Evolutionary conservation across 2,113 vertebrate species (phyloP), one percentile per base, ranked within the genome.

Genomic region (Craseonycteris thonglongyai): DNA sequence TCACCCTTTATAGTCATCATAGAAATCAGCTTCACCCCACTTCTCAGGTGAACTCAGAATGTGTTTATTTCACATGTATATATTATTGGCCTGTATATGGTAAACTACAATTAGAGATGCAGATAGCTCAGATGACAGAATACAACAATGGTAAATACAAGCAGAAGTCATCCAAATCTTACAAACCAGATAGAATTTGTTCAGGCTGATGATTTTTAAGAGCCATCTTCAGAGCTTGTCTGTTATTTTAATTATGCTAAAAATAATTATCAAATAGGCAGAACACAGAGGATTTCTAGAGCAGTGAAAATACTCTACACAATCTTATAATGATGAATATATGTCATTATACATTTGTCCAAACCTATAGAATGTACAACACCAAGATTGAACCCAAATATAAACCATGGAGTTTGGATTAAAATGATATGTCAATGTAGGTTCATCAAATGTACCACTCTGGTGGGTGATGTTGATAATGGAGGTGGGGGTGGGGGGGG

Each of bases 171-270:
- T 30, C 65, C n/a, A 80, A 33, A 78, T 80, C 40, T 80, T 18
- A 5, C 68, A 63, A 80, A 28, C 40, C 38, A 61, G 85, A 49
- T 10, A 74, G 49, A 51, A n/a, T 66, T 45, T 82, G 24, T 71
- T 63, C 42, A 87, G 54, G 59, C n/a, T 63, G n/a, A 58, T 65
- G 47, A 90, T 14, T 93, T 95, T 79, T 51, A 81, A 93, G 49
- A 74, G 28, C 45, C 91, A 6, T 93, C 82, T 92, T 94, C 35
- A 66, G 61, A 94, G 40, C 35, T 89, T 30, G 13, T 81, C n/a
- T 81, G 13, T 81, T 75, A 61, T 72, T 93, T 95, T 69, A 91
- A 51, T 74, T 54, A 69, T 40, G 38, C 65, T 72, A 81, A 95
- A 90, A 93, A 85, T 85, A 90, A 75, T 30, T 78, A 61, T 71